Percentiles rank a stretch among this genome's conserved stretches.
Conservation (phyloP, 1,140 invertebrate species). For the Cryptotermes secundus region DNA sequence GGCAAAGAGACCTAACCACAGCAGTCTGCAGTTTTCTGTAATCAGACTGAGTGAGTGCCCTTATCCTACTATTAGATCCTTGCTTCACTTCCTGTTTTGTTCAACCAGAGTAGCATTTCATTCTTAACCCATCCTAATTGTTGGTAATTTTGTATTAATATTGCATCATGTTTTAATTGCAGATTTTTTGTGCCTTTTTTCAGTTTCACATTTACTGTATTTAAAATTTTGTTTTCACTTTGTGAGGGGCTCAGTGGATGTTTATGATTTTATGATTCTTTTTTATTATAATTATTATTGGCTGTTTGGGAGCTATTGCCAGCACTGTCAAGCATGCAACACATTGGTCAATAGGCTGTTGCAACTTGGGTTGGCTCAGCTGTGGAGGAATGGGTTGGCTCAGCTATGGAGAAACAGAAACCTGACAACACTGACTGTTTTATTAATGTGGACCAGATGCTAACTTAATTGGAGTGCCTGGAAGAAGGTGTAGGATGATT, state of each 20-base stretch:
- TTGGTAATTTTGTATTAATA: slow-evolving; percentile 15
- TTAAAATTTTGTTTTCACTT: neutral
- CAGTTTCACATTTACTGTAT: neutral
- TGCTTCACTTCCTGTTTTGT: neutral
- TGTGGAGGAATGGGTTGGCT: neutral
- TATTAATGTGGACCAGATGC: neutral
- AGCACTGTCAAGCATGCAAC: neutral
- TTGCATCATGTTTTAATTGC: neutral
- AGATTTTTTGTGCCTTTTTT: slow-evolving; percentile 1
- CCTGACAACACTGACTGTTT: neutral
- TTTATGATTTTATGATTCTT: slow-evolving; percentile 2
- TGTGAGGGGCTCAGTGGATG: neutral
- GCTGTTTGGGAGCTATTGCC: neutral
- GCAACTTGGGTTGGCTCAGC: slow-evolving; percentile 12
- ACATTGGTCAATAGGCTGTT: slow-evolving; percentile 1
- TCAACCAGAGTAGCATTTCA: neutral
- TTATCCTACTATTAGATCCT: neutral
- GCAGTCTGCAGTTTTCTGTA: neutral
- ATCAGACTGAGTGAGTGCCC: neutral
- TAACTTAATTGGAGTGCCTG: neutral
- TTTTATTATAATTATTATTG: neutral
- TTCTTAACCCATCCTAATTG: neutral
- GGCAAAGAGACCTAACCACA: neutral
- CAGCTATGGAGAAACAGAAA: neutral
- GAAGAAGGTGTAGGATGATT: neutral